A percentile compares a stretch with the other conserved stretches of the same genome.
Conservation (phyloP, 2,113 vertebrate genomes). For the Leptosomus discolor region DNA sequence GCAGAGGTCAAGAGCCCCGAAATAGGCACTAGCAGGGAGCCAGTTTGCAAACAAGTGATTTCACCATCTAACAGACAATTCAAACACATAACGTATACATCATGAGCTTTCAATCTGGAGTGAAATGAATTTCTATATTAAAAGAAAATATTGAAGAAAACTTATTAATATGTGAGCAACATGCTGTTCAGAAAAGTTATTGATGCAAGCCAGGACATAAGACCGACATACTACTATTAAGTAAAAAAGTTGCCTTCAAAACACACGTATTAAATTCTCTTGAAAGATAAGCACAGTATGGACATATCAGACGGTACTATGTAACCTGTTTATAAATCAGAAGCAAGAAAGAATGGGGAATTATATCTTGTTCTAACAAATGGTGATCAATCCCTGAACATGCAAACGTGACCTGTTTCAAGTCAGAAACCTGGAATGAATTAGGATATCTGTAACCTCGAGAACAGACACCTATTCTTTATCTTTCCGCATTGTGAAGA, state of each 20-base stretch:
- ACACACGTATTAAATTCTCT: background rate
- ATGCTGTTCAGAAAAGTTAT: background rate
- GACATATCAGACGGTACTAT: background rate
- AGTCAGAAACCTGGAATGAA: background rate
- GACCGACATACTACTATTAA: background rate
- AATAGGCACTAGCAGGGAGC: rapidly evolving
- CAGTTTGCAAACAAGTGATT: background rate
- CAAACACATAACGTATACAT: background rate
- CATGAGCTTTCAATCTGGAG: background rate
- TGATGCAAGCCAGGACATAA: background rate
- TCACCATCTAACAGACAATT: background rate
- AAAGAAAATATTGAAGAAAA: background rate
- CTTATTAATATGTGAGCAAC: background rate
- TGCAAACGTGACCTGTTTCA: background rate
- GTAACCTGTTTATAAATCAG: background rate
- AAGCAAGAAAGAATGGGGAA: background rate
- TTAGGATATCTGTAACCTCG: background rate
- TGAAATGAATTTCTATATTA: background rate
- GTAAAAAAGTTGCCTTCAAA: constrained; percentile 4
- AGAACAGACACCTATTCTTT: background rate
- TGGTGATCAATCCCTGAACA: background rate
- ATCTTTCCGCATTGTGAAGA: background rate
- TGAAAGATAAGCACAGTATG: background rate
- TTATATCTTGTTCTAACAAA: background rate
- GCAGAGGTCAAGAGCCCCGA: background rate